Evolutionary conservation across 64 coral and sea anemone genomes (phyloP).

Genomic region (Stylophora pistillata): DNA sequence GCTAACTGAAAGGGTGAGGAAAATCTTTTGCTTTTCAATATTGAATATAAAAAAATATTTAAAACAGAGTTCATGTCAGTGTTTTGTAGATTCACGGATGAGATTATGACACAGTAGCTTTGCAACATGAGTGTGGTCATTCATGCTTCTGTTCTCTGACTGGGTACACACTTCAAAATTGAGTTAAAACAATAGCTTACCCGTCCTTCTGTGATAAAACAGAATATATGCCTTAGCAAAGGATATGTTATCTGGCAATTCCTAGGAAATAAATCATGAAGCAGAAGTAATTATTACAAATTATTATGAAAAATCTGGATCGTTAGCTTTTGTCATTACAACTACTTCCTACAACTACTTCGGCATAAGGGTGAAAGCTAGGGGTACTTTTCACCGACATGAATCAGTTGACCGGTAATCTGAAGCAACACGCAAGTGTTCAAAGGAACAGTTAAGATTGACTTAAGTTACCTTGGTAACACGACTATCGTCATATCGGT

Average conservation of each 20-base stretch:
- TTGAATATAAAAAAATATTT: no score
- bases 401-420: not conserved
- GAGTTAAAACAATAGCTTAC: not conserved
- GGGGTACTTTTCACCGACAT: no score
- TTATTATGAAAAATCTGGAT: not conserved
- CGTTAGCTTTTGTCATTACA: not conserved
- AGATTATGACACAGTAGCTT: no score
- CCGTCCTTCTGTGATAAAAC: slow-evolving; percentile 42
- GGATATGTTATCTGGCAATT: not conserved
- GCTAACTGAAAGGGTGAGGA: no score
- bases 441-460: not conserved
- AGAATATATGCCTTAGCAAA: slow-evolving; percentile 41
- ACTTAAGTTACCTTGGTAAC: slow-evolving; percentile 55
- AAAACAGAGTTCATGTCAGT: no score
- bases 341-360: no score
- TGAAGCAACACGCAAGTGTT: not conserved
- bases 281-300: not conserved
- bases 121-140: no score
- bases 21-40: no score
- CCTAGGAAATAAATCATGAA: slow-evolving; percentile 13
- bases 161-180: not conserved
- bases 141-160: not conserved
- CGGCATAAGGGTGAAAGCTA: no score
- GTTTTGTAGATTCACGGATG: no score
- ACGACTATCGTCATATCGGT: slow-evolving; percentile 64